Evolutionary conservation across 2,113 vertebrate species (phyloP).

Genomic region (Apteryx mantelli): DNA sequence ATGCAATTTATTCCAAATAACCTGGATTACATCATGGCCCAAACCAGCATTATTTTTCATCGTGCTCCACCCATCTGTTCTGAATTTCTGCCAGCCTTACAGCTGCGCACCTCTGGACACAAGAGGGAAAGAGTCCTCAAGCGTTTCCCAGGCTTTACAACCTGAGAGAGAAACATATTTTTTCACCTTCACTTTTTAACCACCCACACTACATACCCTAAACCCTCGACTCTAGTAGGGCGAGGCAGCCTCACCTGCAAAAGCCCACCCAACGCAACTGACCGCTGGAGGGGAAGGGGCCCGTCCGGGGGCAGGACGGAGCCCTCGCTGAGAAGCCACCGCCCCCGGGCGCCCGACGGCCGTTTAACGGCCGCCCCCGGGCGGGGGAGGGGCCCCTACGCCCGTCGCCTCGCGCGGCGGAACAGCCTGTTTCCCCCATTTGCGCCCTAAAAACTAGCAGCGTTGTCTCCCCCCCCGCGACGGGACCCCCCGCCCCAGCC

Average conservation of each 20-base stretch:
- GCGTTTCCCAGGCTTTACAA: fast-evolving
- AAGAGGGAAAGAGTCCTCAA: fast-evolving
- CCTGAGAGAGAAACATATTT: fast-evolving
- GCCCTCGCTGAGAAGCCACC: neutral
- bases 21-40: fast-evolving
- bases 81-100: fast-evolving
- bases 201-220: neutral
- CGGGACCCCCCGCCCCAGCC: too few relatives aligned
- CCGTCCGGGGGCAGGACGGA: neutral
- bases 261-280: too few relatives aligned
- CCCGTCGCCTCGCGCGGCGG: neutral
- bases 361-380: neutral
- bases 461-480: too few relatives aligned
- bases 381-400: neutral
- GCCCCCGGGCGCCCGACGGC: neutral
- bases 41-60: fast-evolving
- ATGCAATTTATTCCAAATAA: neutral
- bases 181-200: neutral
- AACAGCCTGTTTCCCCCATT: neutral
- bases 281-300: neutral
- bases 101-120: fast-evolving
- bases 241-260: too few relatives aligned
- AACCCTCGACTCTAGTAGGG: neutral
- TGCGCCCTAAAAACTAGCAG: too few relatives aligned
- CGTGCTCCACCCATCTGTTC: fast-evolving